Evolutionary conservation across 2,888 invertebrate species (phyloP).

Genomic region (Nasonovia ribisnigri): DNA sequence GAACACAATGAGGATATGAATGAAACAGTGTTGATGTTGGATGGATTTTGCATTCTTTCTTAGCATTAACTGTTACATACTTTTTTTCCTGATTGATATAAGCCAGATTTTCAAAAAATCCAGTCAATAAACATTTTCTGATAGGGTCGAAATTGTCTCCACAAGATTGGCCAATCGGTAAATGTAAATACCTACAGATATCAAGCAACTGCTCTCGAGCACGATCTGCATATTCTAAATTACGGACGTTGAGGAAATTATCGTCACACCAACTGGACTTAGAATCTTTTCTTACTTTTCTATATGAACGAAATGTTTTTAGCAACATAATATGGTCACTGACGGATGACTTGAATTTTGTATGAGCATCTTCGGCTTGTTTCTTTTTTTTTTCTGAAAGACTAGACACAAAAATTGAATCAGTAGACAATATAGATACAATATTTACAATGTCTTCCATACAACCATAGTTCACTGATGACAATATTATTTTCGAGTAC

Average conservation of each 20-base stretch:
- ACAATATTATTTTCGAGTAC: constrained; percentile 84
- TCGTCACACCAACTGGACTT: constrained; percentile 88
- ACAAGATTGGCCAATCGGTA: constrained; percentile 75
- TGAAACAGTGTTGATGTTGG: constrained; percentile 83
- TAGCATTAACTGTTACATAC: constrained; percentile 77
- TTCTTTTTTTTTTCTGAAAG: constrained; percentile 76
- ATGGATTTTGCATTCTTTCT: constrained; percentile 83
- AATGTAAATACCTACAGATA: constrained; percentile 77
- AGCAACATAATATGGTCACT: constrained; percentile 94
- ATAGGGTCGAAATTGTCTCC: constrained; percentile 71
- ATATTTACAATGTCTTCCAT: constrained; percentile 84
- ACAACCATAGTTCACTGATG: constrained; percentile 82
- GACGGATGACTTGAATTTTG: constrained; percentile 85
- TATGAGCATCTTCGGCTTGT: constrained; percentile 77
- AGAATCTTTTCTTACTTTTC: constrained; percentile 69
- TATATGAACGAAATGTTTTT: constrained; percentile 87
- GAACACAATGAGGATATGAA: constrained; percentile 79
- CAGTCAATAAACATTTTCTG: constrained; percentile 84
- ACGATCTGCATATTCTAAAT: constrained; percentile 84
- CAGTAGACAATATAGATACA: constrained; percentile 89
- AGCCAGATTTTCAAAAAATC: constrained; percentile 89
- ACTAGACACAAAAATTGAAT: constrained; percentile 84
- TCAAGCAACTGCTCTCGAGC: constrained; percentile 84
- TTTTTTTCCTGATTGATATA: constrained; percentile 81
- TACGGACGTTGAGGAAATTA: constrained; percentile 86